Evolutionary conservation across 92 coral and sea anemone species (phyloP).

Genomic region (Palythoa caribaeorum): DNA sequence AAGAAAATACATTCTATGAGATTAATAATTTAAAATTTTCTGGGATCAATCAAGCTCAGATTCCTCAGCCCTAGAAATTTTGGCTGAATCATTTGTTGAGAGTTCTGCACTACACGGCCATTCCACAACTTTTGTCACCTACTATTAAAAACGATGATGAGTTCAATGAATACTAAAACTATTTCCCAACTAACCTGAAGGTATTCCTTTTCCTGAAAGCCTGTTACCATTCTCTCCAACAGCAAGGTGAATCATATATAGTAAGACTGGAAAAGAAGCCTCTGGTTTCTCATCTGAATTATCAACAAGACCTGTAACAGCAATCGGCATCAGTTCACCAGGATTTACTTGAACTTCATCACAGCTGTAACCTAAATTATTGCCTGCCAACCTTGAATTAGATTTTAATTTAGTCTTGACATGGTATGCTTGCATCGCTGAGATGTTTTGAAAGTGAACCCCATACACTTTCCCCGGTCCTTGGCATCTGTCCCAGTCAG

Average conservation of each 20-base stretch:
- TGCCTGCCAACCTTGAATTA: slow-evolving; percentile 25
- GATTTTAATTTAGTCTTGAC: slow-evolving; percentile 74
- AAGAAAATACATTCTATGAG: no score
- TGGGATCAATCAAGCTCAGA: no score
- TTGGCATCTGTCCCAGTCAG: slow-evolving; percentile 67
- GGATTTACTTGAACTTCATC: neutral
- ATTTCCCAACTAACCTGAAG: slow-evolving; percentile 72
- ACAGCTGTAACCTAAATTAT: neutral
- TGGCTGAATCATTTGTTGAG: no score
- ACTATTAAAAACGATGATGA: no score
- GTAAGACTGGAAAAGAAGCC: slow-evolving; percentile 85
- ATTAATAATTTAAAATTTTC: no score
- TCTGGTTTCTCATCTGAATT: slow-evolving; percentile 71
- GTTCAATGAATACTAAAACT: no score
- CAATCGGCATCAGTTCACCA: slow-evolving; percentile 47
- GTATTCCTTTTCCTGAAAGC: slow-evolving; percentile 88
- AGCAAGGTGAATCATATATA: slow-evolving; percentile 93
- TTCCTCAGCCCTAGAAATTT: no score
- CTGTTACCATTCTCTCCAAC: slow-evolving; percentile 97
- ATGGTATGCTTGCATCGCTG: slow-evolving; percentile 92
- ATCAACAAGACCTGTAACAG: slow-evolving; percentile 86
- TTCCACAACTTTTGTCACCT: no score
- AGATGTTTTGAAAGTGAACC: slow-evolving; percentile 87
- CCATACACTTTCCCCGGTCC: slow-evolving; percentile 76
- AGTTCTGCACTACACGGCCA: no score